Base-by-base conservation (phyloP, 2,888 invertebrate genomes). In the Diogma glabrata region DNA sequence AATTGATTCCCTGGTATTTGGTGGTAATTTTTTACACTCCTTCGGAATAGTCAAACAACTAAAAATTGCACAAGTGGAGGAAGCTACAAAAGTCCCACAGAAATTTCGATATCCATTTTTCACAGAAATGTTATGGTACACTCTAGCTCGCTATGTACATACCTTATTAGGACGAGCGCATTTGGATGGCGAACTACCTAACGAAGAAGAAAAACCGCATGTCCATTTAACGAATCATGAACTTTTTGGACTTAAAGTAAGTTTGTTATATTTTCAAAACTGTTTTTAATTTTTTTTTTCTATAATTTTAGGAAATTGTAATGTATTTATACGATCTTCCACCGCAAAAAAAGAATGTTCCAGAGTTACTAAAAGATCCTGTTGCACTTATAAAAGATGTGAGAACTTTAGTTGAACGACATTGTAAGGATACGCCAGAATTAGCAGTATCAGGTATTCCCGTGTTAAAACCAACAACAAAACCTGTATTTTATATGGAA, bases 41-140 rank as follows among this genome's bases (percentile, higher is more conserved):
- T 93, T 91, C 65, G 92, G 93, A 14, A 94, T 97, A 59, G 90
- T 92, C 56, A 94, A 93, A 65, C 99, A 99, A 64, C 73, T 99
- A 48, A 84, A 90, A 68, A 91, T 94, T n/a, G 91, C 91, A 1
- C 89, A 90, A 67, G 90, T 95, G 3, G 97, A 99, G 72, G 94
- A 94, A 64, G 80, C 82, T 40, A 95, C 95, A 12, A 91, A 93
- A 76, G 95, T 97, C 33, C 94, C 95, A 1, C 87, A 90, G 61
- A 95, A 96, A 74, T 97, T 95, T 72, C 84, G 97, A 0, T 97
- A 96, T 68, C 97, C 97, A 1, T 96, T 95, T 73, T 97, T 93
- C 72, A 92, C 91, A 12, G 96, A 97, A 73, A 94, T 97, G 86
- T 73, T 94, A 53, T 97, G 97, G 95, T 97, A 96, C 72, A 93